Percentiles rank a stretch among this genome's conserved stretches.
Conservation (phyloP, 2,888 invertebrate genomes). For the Chrysomela aeneicollis region DNA sequence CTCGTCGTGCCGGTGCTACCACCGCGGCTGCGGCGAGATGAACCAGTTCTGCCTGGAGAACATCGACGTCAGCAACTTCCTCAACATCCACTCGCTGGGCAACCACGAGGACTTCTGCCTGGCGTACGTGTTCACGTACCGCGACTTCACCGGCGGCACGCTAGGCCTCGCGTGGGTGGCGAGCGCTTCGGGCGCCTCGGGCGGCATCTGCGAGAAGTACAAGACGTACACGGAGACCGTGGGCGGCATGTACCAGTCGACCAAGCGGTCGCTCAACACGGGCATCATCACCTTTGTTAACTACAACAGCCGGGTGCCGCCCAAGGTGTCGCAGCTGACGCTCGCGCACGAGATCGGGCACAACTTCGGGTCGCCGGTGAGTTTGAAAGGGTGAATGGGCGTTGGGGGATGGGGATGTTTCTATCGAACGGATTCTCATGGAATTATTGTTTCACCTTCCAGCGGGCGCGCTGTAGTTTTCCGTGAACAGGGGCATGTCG, state of each 20-base stretch:
- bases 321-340: constrained; percentile 96
- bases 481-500: too few relatives aligned
- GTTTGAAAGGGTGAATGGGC: too few relatives aligned
- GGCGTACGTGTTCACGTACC: constrained; percentile 98
- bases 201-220: constrained; percentile 98
- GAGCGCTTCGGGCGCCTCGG: constrained; percentile 95
- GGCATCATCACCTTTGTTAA: constrained; percentile 99
- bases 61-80: constrained; percentile 98
- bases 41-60: constrained; percentile 95
- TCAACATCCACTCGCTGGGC: constrained; percentile 95
- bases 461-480: too few relatives aligned
- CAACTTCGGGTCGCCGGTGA: constrained; percentile 97
- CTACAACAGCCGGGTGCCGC: constrained; percentile 96
- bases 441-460: too few relatives aligned
- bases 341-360: constrained; percentile 99
- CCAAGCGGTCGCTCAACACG: constrained; percentile 94
- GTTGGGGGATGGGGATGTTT: too few relatives aligned
- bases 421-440: too few relatives aligned
- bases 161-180: constrained; percentile 99
- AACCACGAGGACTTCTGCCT: constrained; percentile 99
- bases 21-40: constrained; percentile 70
- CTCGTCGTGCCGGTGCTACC: constrained; percentile 72
- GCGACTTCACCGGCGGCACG: constrained; percentile 98
- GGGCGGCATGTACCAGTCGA: constrained; percentile 92
- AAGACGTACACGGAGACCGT: constrained; percentile 97